These are phyloP conservation scores for Empis livida DNA, from an alignment of 2,888 invertebrate genomes.

Conservation along the genomic window DNA sequence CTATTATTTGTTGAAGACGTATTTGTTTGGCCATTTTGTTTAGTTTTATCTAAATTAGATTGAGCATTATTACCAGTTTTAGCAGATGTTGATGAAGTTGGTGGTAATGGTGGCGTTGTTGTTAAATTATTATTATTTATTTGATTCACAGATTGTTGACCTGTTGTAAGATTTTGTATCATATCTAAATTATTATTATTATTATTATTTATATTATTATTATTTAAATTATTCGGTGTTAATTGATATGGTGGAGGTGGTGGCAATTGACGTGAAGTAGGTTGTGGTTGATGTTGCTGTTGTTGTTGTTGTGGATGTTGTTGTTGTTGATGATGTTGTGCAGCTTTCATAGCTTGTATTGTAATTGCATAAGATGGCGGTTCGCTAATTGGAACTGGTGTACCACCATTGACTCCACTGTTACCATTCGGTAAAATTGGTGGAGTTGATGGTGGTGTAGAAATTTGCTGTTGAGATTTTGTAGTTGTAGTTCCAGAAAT, in stretches of 20 bases:
- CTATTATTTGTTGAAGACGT: constrained; percentile 1
- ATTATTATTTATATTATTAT: constrained; percentile 12
- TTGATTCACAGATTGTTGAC: neutral
- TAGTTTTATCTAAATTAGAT: constrained; percentile 12
- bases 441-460: constrained; percentile 40
- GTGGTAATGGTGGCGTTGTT: constrained; percentile 42
- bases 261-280: constrained; percentile 42
- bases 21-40: constrained; percentile 1
- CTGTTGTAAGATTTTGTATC: constrained; percentile 3
- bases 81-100: constrained; percentile 14
- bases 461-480: constrained; percentile 29
- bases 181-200: constrained; percentile 18
- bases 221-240: constrained; percentile 11
- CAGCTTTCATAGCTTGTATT: constrained; percentile 55
- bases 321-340: constrained; percentile 27
- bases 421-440: constrained; percentile 41
- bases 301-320: constrained; percentile 24
- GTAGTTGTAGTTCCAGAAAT: constrained; percentile 33
- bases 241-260: constrained; percentile 55
- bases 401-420: constrained; percentile 20
- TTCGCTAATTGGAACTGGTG: constrained; percentile 64
- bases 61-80: too few species aligned
- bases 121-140: constrained; percentile 34
- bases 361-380: constrained; percentile 87
- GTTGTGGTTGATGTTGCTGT: constrained; percentile 17